Base-by-base conservation (phyloP, 2,797 vertebrate species). In the Scarus forsteni region DNA sequence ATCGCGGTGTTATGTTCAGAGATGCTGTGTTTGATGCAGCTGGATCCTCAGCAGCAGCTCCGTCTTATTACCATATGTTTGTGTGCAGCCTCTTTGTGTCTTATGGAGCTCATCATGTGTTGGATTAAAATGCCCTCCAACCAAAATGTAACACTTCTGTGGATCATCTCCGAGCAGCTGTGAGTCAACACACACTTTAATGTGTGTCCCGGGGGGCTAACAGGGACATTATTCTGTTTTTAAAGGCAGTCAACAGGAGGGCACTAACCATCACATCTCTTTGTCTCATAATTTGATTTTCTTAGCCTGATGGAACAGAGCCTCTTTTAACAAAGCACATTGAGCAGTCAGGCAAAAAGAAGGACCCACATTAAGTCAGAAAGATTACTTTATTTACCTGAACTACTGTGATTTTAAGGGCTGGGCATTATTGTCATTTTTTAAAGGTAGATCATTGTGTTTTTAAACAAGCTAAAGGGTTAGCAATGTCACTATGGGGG, bases 51-150 rank as follows among this genome's bases (percentile, higher is more conserved):
- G 42, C 56, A 44, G n/a, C 55, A 45, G 16, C 53, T 36, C n/a
- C 5, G 51, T 57, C 10, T 66, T 34, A 64, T 75, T 61, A 66
- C 13, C 77, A 73, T 72, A 45, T 73, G 71, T 70, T 69, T 36
- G 51, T 69, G 38, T 51, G 68, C 62, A 69, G 74, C 59, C 60
- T 59, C 88, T 85, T 90, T 87, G 78, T 89, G 81, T 85, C 73
- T 74, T 36, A 39, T 10, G 34, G 59, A 60, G 63, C 66, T 66
- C 35, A 27, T 27, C 27, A 11, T 60, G 52, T 68, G 61, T 43
- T 27, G 51, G 58, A 36, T 67, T 58, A 39, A 42, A 79, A 53
- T 57, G 50, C 50, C 42, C 57, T 51, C 51, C 40, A 36, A 52
- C n/a, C 42, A 64, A 46, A 67, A 56, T 70, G n/a, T 57, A 66